Conservation (phyloP, 1,140 invertebrate genomes). For the Bombus impatiens region DNA sequence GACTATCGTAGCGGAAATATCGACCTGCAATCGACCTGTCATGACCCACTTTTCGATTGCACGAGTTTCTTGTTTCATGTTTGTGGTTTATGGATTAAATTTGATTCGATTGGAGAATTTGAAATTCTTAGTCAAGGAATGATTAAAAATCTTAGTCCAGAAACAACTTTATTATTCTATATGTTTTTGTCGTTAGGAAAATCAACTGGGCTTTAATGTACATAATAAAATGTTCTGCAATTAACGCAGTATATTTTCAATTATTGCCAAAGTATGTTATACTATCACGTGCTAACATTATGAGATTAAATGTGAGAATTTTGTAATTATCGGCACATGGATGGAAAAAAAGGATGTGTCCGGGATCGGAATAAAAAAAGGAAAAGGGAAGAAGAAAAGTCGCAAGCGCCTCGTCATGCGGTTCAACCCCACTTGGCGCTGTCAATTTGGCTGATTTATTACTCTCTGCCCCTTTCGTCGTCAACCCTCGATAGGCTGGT, state of each 20-base stretch:
- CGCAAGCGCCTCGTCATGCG: conserved; percentile 61
- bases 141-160: too few species aligned
- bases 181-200: too few species aligned
- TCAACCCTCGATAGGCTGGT: conserved; percentile 56
- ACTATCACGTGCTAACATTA: not conserved
- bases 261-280: too few species aligned
- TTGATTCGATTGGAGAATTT: not conserved
- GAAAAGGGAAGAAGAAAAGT: conserved; percentile 41
- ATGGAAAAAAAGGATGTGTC: not conserved
- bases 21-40: not conserved
- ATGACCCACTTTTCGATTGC: not conserved
- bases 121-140: too few species aligned
- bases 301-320: not conserved
- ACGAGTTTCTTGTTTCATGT: not conserved
- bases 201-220: too few species aligned
- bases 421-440: conserved; percentile 72
- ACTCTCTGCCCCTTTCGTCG: conserved; percentile 61
- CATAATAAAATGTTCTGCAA: too few species aligned
- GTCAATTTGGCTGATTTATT: conserved; percentile 77
- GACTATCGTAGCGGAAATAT: not conserved
- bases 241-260: too few species aligned
- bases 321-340: not conserved
- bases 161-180: too few species aligned
- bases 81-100: not conserved
- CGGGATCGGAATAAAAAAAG: too few species aligned